A percentile compares a stretch with the other conserved stretches of the same genome.
Evolutionary conservation across 2,113 vertebrate species (phyloP).

Genomic region (Heterotilapia buettikoferi): DNA sequence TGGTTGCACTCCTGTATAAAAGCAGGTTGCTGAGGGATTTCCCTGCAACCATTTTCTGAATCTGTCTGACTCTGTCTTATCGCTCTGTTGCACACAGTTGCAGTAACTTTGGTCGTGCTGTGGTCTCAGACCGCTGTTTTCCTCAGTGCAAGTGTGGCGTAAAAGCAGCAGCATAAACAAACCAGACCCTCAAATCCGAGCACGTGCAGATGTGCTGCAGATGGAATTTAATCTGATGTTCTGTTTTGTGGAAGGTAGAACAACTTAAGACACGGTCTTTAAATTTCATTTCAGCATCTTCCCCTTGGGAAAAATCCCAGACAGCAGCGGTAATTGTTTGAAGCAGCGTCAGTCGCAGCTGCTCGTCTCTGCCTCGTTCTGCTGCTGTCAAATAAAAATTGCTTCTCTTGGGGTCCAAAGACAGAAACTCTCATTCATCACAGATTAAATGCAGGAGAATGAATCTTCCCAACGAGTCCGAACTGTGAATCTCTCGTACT

Average conservation of each 20-base stretch:
- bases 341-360: not conserved
- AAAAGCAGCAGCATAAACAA: not conserved
- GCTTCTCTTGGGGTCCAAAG: not conserved
- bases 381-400: not conserved
- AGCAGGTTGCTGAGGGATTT: not conserved
- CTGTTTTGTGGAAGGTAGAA: not conserved
- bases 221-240: not conserved
- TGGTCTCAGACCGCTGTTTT: not conserved
- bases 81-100: not conserved
- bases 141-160: not conserved
- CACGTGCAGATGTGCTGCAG: not conserved
- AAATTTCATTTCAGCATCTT: not conserved
- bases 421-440: constrained; percentile 1
- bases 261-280: not conserved
- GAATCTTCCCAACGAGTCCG: not conserved
- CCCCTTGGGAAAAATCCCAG: not conserved
- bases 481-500: not conserved
- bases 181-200: not conserved
- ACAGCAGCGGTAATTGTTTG: not conserved
- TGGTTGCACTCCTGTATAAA: not conserved
- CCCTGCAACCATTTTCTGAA: not conserved
- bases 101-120: not conserved
- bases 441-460: not conserved
- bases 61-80: not conserved
- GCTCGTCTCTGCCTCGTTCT: not conserved